Base-by-base conservation (phyloP, 2,797 vertebrate species). In the Rhinophrynus dorsalis region DNA sequence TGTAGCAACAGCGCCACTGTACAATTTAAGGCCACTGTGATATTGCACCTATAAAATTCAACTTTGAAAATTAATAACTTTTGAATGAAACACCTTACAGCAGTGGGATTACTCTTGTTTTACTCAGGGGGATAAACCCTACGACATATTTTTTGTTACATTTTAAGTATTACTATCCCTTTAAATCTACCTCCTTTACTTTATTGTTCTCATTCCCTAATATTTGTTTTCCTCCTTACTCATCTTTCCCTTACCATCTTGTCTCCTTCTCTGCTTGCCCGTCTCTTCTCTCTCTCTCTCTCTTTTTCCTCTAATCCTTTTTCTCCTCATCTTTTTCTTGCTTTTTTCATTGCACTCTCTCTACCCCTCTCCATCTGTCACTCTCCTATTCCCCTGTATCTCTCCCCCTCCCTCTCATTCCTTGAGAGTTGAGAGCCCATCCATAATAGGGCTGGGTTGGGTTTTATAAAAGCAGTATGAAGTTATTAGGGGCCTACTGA, bases 401-500 rank as follows among this genome's bases (percentile, higher is more conserved):
- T 62, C 48, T 37, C 32, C 68, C n/a, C 50, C 33, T 44, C 57
- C 37, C 60, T 23, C 60, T 33, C 68, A 30, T 48, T 65, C 60
- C 26, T 13, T 50, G 27, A 29, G 21, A 56, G 40, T 57, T 63
- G 51, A 64, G 68, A 71, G 60, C 68, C 68, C 68, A 64, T 71
- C 59, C 44, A 71, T 71, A 37, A 71, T 63, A 55, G 42, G 9
- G 10, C 51, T 57, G 68, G 60, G 60, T 50, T 65, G 68, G 69
- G 44, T 65, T 66, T 73, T 51, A 59, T 59, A 66, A 73, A 66
- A 65, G 52, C 69, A 59, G 35, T 73, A 65, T 71, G 60, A 64
- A 66, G 69, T 72, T 73, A 65, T 73, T 73, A 44, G 69, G 69
- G 69, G 62, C 69, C 69, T 66, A 27, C 54, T 73, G 52, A 73